phyloP scores from a whole-genome alignment of 2,113 vertebrate species.

The Dromaius novaehollandiae region DNA sequence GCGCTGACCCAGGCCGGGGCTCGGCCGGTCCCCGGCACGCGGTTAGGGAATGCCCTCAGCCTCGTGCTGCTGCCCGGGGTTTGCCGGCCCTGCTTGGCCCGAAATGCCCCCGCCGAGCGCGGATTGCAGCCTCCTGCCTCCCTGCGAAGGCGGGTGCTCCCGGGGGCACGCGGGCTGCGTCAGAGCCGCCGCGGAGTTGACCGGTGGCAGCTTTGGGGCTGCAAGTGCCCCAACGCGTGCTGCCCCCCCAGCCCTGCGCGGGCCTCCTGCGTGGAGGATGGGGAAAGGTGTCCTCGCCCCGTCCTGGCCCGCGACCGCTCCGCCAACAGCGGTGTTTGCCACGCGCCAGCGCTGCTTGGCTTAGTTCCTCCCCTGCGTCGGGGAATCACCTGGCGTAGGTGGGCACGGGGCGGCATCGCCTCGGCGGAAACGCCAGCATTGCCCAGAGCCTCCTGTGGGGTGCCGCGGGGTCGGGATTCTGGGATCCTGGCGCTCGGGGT shows the following conservation, averaged over 20 bases:
- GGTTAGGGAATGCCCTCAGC: background rate
- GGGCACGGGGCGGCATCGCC: background rate
- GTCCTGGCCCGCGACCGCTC: background rate
- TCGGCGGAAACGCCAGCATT: background rate
- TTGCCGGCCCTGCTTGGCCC: background rate
- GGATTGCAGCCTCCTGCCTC: background rate
- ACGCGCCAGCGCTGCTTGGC: background rate
- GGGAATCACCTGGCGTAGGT: background rate
- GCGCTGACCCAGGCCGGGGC: background rate
- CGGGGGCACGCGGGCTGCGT: background rate
- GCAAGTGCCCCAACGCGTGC: accelerated
- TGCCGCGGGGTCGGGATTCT: background rate
- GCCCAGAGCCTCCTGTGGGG: background rate
- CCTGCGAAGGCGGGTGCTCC: no score
- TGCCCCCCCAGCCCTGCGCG: background rate
- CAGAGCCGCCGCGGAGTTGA: background rate
- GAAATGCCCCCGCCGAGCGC: background rate
- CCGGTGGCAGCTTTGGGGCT: background rate
- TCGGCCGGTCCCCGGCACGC: background rate
- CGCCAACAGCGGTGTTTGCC: background rate
- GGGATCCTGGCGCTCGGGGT: background rate
- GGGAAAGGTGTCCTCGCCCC: background rate
- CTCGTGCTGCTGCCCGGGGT: background rate
- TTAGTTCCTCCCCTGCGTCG: background rate
- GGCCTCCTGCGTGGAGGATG: background rate